Percentiles rank a stretch among this genome's conserved stretches.
phyloP scores from a whole-genome alignment of 2,797 vertebrate genomes.

The Sphenodon punctatus region DNA sequence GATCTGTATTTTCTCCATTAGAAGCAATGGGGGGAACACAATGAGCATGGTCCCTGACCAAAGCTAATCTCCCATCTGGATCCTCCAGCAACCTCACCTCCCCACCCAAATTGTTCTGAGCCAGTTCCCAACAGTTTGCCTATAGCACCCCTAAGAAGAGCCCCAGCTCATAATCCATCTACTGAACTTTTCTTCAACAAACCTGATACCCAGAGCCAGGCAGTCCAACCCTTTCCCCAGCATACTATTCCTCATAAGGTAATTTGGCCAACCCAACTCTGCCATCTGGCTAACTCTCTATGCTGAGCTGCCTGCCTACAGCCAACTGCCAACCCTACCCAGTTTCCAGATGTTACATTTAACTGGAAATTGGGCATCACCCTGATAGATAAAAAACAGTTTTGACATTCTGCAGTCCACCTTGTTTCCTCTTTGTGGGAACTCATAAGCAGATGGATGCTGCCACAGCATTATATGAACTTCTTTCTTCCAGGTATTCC shows the following conservation, averaged over 20 bases:
- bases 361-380: conserved; percentile 1
- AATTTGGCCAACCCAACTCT: not conserved
- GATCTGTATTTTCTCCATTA: too few species aligned
- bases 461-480: not conserved
- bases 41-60: too few species aligned
- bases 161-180: not conserved
- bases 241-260: not conserved
- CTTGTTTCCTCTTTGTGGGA: conserved; percentile 34
- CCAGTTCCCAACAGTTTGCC: too few species aligned
- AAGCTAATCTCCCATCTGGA: too few species aligned
- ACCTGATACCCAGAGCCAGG: not conserved
- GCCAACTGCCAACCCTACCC: not conserved
- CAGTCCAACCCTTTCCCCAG: not conserved
- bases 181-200: not conserved
- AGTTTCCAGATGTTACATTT: not conserved
- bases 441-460: not conserved
- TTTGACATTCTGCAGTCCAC: conserved; percentile 36
- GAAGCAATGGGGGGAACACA: too few species aligned
- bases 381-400: conserved; percentile 17
- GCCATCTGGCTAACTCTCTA: not conserved
- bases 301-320: not conserved
- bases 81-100: accelerated
- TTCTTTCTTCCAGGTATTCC: not conserved
- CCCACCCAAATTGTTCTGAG: not conserved
- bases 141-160: too few species aligned